Evolutionary conservation across 2,113 vertebrate genomes (phyloP), one percentile per base, ranked within the genome.

Genomic region (Anoplopoma fimbria): DNA sequence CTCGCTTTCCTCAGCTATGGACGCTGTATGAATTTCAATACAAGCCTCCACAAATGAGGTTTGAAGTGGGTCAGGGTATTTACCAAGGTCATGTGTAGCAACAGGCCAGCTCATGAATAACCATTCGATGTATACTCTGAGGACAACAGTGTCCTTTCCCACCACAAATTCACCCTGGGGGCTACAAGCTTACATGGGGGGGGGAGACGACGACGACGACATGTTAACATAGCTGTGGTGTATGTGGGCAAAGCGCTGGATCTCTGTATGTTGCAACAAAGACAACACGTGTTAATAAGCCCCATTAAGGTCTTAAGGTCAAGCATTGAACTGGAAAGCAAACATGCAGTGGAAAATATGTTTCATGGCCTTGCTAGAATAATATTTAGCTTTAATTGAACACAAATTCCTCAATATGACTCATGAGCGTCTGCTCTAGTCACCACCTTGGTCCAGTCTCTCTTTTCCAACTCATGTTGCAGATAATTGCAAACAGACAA

Each of bases 401-500:
- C 73, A 85, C 67, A 88, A 85, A 89, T 86, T 90, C 90, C 86
- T 75, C 64, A 83, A 61, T 36, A 84, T 90, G 92, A 92, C 77
- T 93, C 92, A 89, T 47, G 53, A 42, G 79, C 38, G 81, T 67
- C 70, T 57, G 78, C 75, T 81, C 51, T 19, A 78, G 90, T 86
- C 79, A 57, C 87, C 87, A 88, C 85, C 80, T 91, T 81, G 62
- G 23, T 85, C 83, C 69, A 53, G 33, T 79, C 72, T 79, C 47
- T 77, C 61, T 76, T 88, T 81, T 51, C 83, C 47, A 61, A 87
- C 86, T 90, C 80, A 88, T 36, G 76, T 89, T 90, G 51, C 76
- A 78, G 82, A 87, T 93, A 92, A 93, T 93, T 92, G 84, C 76
- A 89, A 93, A 89, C 93, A 93, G 93, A 72, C 88, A 90, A 88